Evolutionary conservation across 2,888 invertebrate species (phyloP), one percentile per base, ranked within the genome.

Genomic region (Mesopsocus fuscifrons): DNA sequence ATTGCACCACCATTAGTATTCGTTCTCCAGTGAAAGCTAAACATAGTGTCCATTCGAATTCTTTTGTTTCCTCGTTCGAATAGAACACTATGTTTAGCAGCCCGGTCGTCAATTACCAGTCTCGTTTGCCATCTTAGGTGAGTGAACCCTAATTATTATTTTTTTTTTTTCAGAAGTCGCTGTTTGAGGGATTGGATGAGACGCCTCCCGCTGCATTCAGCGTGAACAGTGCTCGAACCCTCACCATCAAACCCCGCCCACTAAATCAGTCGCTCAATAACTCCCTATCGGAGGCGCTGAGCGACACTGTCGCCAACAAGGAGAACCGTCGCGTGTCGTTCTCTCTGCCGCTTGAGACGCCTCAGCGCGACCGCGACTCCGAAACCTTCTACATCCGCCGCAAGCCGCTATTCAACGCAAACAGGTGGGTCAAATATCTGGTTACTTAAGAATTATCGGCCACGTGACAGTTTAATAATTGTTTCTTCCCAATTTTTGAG

Each of bases 141-240:
- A n/a, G n/a, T n/a, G n/a, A n/a, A n/a, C n/a, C n/a, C n/a, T 33
- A 11, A 41, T 31, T 30, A 17, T 34, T 40, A 42, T 35, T 41
- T 34, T 47, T 49, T 46, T 34, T 43, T 44, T 49, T 48, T 2
- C 46, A 78, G 69, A 80, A 80, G 58, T 75, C 78, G 0, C 59
- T 92, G 1, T 92, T 92, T 59, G 89, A 88, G 54, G 89, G 88
- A 0, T 61, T 88, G 2, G 83, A 83, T 50, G 87, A 88, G 52
- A 77, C 21, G 6, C 18, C 5, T 17, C 20, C 38, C 11, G 5
- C 21, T 17, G 21, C 6, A 5, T n/a, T 18, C 6, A 4, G 18
- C 3, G 17, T 20, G 20, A 20, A 16, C 15, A 38, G 20, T 18
- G 38, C 20, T 38, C 15, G 20, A 20, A 38, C 15, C 15, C 20